phyloP scores from a whole-genome alignment of 2,113 vertebrate genomes.

The Psammodynastes pulverulentus region DNA sequence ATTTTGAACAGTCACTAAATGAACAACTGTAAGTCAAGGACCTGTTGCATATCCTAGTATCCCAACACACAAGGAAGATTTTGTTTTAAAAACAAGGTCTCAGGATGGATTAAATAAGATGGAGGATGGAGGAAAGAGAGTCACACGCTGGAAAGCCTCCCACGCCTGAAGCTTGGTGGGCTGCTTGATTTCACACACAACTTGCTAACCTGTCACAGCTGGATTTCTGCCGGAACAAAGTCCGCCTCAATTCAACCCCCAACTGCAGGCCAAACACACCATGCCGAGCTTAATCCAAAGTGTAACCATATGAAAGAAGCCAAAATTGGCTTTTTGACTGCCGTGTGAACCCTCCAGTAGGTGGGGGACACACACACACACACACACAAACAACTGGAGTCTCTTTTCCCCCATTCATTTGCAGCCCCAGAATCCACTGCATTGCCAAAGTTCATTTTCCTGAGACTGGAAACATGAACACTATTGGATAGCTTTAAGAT shows the following conservation, averaged over 20 bases:
- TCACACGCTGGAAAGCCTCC: conserved; percentile 34
- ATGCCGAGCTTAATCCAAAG: neutral
- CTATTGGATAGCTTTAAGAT: neutral
- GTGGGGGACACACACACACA: too few species aligned
- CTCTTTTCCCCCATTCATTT: neutral
- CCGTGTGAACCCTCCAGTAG: neutral
- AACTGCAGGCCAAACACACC: neutral
- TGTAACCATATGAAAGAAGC: neutral
- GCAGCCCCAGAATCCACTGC: neutral
- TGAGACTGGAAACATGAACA: neutral
- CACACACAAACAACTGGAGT: neutral
- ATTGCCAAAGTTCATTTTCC: neutral
- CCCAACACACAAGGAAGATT: neutral
- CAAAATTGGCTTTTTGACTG: neutral
- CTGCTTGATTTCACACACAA: conserved; percentile 28
- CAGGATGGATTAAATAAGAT: conserved; percentile 24
- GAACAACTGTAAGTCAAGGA: neutral
- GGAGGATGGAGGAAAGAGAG: conserved; percentile 29
- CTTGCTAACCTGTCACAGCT: neutral
- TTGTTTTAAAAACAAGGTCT: neutral
- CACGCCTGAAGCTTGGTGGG: fast-evolving
- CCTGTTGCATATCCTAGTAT: neutral
- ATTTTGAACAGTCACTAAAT: neutral
- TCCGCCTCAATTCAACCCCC: fast-evolving
- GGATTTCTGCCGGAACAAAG: neutral